Conservation (phyloP, 2,113 vertebrate species). For the Suricata suricatta region DNA sequence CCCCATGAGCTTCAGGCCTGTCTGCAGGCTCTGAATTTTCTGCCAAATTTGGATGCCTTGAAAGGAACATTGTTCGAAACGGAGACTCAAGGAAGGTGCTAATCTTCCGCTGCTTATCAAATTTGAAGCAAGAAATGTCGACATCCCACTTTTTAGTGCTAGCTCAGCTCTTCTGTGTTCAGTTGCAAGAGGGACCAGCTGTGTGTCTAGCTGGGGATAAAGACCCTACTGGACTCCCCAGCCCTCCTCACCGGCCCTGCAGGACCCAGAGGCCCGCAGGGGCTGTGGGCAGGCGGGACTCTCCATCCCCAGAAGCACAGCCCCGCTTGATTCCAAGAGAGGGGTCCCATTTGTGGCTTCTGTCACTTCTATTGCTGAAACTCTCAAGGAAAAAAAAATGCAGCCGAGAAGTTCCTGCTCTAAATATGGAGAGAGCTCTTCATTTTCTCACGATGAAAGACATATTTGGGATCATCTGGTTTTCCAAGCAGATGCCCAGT, state of each 20-base stretch:
- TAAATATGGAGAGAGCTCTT: conserved; percentile 75
- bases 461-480: conserved; percentile 82
- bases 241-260: not conserved
- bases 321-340: conserved; percentile 15
- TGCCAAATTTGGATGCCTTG: conserved; percentile 71
- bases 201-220: not conserved
- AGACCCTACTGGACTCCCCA: not conserved
- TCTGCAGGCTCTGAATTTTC: conserved; percentile 74
- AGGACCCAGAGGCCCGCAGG: not conserved
- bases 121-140: conserved; percentile 79
- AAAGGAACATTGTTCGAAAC: conserved; percentile 71
- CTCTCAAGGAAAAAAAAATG: conserved; percentile 40
- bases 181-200: conserved; percentile 43
- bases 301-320: not conserved
- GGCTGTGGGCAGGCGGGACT: rapidly evolving
- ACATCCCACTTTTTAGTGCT: conserved; percentile 71
- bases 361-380: conserved; percentile 48
- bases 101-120: conserved; percentile 72
- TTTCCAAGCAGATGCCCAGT: conserved; percentile 85
- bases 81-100: conserved; percentile 78
- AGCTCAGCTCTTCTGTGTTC: conserved; percentile 68
- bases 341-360: not conserved
- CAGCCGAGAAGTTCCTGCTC: conserved; percentile 72
- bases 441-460: conserved; percentile 81
- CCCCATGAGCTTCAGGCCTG: conserved; percentile 52